phyloP scores from a whole-genome alignment of 92 coral and sea anemone genomes.

The Phymanthus crucifer region DNA sequence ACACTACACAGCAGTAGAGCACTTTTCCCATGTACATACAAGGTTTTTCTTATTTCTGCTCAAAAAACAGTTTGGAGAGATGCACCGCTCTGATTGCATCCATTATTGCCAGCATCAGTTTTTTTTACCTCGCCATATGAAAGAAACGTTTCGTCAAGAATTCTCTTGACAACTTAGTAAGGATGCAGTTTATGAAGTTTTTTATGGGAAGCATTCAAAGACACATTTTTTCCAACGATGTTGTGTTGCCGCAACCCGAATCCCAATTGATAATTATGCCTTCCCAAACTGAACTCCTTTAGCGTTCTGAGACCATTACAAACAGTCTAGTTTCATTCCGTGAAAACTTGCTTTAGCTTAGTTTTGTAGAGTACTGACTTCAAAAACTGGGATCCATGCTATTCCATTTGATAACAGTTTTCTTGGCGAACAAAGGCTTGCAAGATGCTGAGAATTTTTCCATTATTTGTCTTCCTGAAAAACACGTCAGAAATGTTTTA shows the following conservation, averaged over 20 bases:
- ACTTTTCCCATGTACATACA: not conserved
- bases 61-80: not conserved
- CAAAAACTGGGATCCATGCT: not conserved
- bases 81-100: not conserved
- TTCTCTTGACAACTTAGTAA: not conserved
- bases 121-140: not conserved
- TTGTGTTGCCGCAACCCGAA: not conserved
- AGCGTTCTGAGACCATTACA: not conserved
- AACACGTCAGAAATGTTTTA: not conserved
- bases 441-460: not conserved
- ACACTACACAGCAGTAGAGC: not conserved
- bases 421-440: not conserved
- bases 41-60: not conserved
- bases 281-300: not conserved
- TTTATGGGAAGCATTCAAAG: not conserved
- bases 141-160: not conserved
- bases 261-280: not conserved
- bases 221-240: not conserved
- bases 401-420: not conserved
- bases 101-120: not conserved
- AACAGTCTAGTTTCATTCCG: not conserved
- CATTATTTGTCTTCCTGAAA: slow-evolving; percentile 2
- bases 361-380: not conserved
- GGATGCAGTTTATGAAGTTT: not conserved
- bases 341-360: not conserved